phyloP scores from a whole-genome alignment of 2,797 vertebrate genomes.

The Gadopsis bispinosus region DNA sequence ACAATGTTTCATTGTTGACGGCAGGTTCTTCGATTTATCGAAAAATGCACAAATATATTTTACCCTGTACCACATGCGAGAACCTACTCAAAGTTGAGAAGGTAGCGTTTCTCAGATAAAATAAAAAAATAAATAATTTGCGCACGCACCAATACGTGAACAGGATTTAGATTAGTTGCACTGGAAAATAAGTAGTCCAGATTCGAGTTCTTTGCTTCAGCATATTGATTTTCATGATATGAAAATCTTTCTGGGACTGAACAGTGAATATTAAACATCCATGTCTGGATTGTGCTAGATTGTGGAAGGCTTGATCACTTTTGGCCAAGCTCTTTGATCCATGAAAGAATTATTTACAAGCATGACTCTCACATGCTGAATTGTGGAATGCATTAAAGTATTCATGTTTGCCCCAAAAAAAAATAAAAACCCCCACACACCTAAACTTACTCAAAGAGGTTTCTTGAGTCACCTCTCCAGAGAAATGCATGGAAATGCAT shows the following conservation, averaged over 20 bases:
- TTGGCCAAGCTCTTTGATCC: constrained; percentile 21
- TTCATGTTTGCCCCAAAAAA: too few species aligned
- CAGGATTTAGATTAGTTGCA: not conserved
- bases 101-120: too few species aligned
- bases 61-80: not conserved
- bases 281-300: too few species aligned
- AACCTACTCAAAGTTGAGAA: too few species aligned
- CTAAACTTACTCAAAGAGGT: too few species aligned
- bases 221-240: not conserved
- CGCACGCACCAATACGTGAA: not conserved
- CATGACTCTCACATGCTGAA: not conserved
- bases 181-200: not conserved
- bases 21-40: not conserved
- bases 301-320: constrained; percentile 20
- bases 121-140: too few species aligned
- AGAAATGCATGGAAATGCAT: too few species aligned
- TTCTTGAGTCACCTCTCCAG: too few species aligned
- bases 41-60: not conserved
- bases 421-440: not conserved
- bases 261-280: too few species aligned
- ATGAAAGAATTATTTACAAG: constrained; percentile 59
- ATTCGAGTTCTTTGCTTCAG: not conserved
- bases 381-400: constrained; percentile 9
- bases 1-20: not conserved
- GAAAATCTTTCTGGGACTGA: not conserved